Evolutionary conservation across 2,888 invertebrate genomes (phyloP).

Genomic region (Stegophylla sp.): DNA sequence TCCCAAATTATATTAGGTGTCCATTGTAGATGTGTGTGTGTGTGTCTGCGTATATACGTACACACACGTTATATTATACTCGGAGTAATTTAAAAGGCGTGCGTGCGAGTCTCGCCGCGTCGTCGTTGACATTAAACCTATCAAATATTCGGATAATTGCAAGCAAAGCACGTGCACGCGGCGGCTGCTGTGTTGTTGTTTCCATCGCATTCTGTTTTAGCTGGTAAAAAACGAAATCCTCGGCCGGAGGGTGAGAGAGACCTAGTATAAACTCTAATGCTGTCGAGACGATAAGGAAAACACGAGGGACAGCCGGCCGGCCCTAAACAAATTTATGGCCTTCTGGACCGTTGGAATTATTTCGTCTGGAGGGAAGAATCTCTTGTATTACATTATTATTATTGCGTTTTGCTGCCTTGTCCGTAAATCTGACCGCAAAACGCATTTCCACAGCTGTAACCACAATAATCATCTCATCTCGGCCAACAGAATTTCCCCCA

Average conservation of each 20-base stretch:
- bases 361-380: conserved; percentile 58
- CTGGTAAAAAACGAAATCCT: conserved; percentile 12
- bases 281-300: conserved; percentile 56
- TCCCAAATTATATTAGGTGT: conserved; percentile 13
- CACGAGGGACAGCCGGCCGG: conserved; percentile 57
- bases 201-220: not conserved
- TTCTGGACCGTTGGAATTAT: conserved; percentile 59
- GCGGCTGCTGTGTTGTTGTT: not conserved
- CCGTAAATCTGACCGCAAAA: conserved; percentile 59
- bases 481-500: conserved; percentile 16
- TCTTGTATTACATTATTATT: conserved; percentile 59
- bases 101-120: too few relatives aligned
- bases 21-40: too few relatives aligned
- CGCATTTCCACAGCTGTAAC: conserved; percentile 59
- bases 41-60: too few relatives aligned
- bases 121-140: not conserved
- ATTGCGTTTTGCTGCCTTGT: conserved; percentile 55
- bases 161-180: not conserved
- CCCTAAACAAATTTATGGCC: conserved; percentile 59
- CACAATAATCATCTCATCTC: conserved; percentile 56
- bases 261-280: conserved; percentile 54
- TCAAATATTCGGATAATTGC: conserved; percentile 22
- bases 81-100: not conserved
- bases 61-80: too few relatives aligned
- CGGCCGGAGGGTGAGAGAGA: conserved; percentile 9